phyloP scores from a whole-genome alignment of 2,113 vertebrate species.

The Triplophysa tibetana region DNA sequence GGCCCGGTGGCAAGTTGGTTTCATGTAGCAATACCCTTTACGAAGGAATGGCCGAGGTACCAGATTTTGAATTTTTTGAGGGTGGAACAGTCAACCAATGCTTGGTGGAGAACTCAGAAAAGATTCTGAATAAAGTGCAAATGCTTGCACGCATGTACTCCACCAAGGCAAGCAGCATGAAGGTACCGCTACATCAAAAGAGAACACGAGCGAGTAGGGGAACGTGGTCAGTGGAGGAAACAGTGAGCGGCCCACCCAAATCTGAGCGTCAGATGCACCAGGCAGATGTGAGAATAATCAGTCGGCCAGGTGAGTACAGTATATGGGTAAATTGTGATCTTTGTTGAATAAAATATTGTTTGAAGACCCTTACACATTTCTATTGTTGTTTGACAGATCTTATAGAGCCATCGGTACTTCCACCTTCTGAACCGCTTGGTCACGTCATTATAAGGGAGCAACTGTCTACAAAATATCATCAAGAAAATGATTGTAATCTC shows the following conservation, averaged over 20 bases:
- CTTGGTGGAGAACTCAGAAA: slow-evolving; percentile 76
- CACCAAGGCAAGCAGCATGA: slow-evolving; percentile 78
- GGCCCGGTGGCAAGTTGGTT: slow-evolving; percentile 59
- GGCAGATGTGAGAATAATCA: slow-evolving; percentile 28
- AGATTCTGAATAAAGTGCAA: slow-evolving; percentile 85
- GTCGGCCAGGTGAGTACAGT: slow-evolving; percentile 34
- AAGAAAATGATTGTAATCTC: slow-evolving; percentile 68
- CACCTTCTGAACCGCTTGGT: slow-evolving; percentile 66
- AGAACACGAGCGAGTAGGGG: slow-evolving; percentile 34
- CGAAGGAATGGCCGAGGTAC: slow-evolving; percentile 59
- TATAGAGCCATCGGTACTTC: slow-evolving; percentile 27
- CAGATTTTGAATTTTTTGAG: slow-evolving; percentile 69
- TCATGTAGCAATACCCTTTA: slow-evolving; percentile 56
- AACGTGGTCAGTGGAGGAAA: slow-evolving; percentile 14
- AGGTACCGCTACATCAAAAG: slow-evolving; percentile 73
- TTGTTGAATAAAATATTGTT: not conserved
- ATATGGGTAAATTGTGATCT: not conserved
- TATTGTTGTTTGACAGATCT: slow-evolving; percentile 52
- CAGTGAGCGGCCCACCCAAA: slow-evolving; percentile 5
- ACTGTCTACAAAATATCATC: slow-evolving; percentile 61
- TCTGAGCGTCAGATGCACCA: slow-evolving; percentile 20
- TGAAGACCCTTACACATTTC: not conserved
- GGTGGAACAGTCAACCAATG: slow-evolving; percentile 62
- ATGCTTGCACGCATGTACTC: slow-evolving; percentile 85
- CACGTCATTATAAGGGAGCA: slow-evolving; percentile 74